These are phyloP conservation scores for Rhagonycha fulva DNA, from an alignment of 2,888 invertebrate genomes.

Conservation along the genomic window DNA sequence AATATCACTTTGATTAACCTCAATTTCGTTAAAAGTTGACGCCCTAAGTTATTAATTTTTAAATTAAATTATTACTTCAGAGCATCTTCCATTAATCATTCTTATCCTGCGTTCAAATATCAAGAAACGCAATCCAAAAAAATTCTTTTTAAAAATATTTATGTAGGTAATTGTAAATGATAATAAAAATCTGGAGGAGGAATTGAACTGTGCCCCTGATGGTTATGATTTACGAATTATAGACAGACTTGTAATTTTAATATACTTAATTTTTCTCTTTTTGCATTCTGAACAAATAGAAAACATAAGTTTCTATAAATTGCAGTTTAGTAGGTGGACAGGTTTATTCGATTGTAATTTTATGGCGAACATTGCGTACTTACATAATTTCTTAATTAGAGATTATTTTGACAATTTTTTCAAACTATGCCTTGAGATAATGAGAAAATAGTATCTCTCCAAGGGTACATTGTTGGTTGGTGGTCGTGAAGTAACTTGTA, in stretches of 20 bases:
- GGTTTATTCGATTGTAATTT: background rate
- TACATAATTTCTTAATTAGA: background rate
- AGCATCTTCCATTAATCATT: background rate
- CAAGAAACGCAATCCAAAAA: too few relatives aligned
- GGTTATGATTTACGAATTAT: too few relatives aligned
- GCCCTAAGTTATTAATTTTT: background rate
- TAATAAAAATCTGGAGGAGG: too few relatives aligned
- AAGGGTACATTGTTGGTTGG: background rate
- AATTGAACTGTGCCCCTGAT: too few relatives aligned
- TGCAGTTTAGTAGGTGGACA: background rate
- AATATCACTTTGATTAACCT: background rate
- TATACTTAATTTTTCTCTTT: background rate
- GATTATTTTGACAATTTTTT: background rate
- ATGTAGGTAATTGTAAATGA: too few relatives aligned
- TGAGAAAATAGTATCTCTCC: background rate
- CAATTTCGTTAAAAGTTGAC: background rate
- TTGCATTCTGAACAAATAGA: too few relatives aligned
- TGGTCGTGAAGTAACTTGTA: background rate
- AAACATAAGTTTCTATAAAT: too few relatives aligned
- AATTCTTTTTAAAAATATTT: too few relatives aligned
- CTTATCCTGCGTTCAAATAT: background rate
- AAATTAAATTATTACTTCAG: background rate
- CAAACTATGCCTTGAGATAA: background rate
- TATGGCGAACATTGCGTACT: background rate
- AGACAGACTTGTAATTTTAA: too few relatives aligned